Base-by-base conservation (phyloP, 2,888 invertebrate genomes). In the Ophraella communa region DNA sequence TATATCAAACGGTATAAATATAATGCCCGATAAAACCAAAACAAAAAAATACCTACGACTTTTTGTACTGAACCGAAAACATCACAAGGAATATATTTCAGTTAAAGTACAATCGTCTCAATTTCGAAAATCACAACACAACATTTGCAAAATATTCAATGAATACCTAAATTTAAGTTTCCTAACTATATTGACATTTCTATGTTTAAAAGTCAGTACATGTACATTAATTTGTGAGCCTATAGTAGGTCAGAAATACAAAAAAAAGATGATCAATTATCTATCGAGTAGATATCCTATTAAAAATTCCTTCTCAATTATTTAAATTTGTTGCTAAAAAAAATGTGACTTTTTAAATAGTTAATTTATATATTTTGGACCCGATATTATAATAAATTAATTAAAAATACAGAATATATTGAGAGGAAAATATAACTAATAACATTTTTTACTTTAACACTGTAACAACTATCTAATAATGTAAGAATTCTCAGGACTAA, bases 1-100 rank as follows among this genome's bases (percentile, higher is more conserved):
- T 44, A 35, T 52, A 61, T 57, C 54, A 56, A 64, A 64, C 62
- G 57, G 55, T 51, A 58, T 58, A 58, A 62, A 49, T 55, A 62
- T 66, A 69, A 69, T 65, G 69, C 59, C 66, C 66, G 53, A 47
- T 21, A 61, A 58, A 54, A 52, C 47, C 54, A 54, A 60, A 64
- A 51, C 47, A 57, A 67, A 20, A 54, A 39, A 39, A 39, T 39
- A 2, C 17, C 17, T n/a, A 39, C 17, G 5, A 52, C 30, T 14
- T 5, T 39, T 17, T 39, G 39, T 39, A 39, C 39, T 14, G 5
- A 7, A 2, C 39, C 39, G 14, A 14, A 17, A 39, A 39, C 8
- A 39, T 39, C 17, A 7, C 17, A 39, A 2, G 7, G 4, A 35
- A 35, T n/a, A 35, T 33, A 11, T 3, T 39, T 14, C 3, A 39